Evolutionary conservation across 2,113 vertebrate genomes (phyloP).

Genomic region (Ictalurus punctatus): DNA sequence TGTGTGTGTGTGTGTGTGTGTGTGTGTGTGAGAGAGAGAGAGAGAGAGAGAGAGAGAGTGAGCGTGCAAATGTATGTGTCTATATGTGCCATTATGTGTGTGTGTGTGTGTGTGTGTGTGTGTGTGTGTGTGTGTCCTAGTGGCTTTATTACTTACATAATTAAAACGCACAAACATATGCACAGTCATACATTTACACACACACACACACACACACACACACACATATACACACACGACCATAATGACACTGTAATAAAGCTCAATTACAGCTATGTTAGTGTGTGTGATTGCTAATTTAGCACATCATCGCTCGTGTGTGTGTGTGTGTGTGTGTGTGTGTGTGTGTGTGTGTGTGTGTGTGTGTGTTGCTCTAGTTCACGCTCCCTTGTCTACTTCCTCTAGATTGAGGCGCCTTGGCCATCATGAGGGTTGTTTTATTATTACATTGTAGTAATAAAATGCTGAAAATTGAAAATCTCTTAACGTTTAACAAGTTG

Average conservation of each 20-base stretch:
- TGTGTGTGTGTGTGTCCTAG: no score
- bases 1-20: constrained; percentile 3
- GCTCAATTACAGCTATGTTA: constrained; percentile 11
- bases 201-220: background rate
- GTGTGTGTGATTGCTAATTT: constrained; percentile 12
- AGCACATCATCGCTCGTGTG: background rate
- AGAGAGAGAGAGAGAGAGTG: no score
- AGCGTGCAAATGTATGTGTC: no score
- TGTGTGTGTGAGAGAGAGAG: background rate
- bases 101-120: background rate
- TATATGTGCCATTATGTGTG: no score
- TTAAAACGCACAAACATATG: background rate
- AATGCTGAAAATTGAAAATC: background rate
- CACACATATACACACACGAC: background rate
- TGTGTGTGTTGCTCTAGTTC: background rate
- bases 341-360: background rate
- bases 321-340: background rate
- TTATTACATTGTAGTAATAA: background rate
- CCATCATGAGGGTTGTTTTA: background rate
- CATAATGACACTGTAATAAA: constrained; percentile 3
- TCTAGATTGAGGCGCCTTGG: background rate
- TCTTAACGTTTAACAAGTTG: background rate
- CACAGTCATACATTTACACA: background rate
- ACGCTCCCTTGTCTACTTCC: background rate
- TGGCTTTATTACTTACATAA: background rate